phyloP scores from a whole-genome alignment of 2,797 vertebrate genomes.

The Squalus acanthias region DNA sequence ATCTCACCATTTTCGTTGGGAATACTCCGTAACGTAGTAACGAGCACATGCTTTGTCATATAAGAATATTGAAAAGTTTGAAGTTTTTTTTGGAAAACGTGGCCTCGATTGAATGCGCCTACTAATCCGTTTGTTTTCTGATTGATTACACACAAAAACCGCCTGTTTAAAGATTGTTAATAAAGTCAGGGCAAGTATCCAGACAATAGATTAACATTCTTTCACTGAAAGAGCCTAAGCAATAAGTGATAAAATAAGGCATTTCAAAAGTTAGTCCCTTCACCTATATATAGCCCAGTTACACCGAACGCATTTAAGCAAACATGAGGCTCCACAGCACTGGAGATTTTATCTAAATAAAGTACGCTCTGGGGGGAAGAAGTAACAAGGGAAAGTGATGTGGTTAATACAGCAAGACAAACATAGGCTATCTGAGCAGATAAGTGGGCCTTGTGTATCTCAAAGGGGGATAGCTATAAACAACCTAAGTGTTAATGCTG shows the following conservation, averaged over 20 bases:
- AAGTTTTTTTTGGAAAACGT: neutral
- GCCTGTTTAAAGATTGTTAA: neutral
- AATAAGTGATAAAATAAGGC: neutral
- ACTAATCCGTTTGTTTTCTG: constrained; percentile 60
- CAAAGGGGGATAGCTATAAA: neutral
- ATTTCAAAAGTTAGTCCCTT: neutral
- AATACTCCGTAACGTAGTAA: neutral
- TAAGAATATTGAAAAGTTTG: neutral
- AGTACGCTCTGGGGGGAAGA: neutral
- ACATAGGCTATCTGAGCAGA: constrained; percentile 11
- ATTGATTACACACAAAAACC: constrained; percentile 38
- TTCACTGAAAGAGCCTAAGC: neutral
- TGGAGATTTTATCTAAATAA: constrained; percentile 16
- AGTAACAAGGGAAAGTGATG: constrained; percentile 26
- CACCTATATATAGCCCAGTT: neutral
- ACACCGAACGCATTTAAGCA: neutral
- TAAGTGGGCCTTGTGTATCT: constrained; percentile 24
- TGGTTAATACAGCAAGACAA: constrained; percentile 22
- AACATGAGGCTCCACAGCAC: neutral
- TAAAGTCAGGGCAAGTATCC: constrained; percentile 17
- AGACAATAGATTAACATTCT: neutral
- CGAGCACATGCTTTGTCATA: neutral
- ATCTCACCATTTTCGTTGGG: neutral
- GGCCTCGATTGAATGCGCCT: constrained; percentile 62
- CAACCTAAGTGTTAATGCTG: neutral